Evolutionary conservation across 2,797 vertebrate species (phyloP).

Genomic region (Eulemur albifrons): DNA sequence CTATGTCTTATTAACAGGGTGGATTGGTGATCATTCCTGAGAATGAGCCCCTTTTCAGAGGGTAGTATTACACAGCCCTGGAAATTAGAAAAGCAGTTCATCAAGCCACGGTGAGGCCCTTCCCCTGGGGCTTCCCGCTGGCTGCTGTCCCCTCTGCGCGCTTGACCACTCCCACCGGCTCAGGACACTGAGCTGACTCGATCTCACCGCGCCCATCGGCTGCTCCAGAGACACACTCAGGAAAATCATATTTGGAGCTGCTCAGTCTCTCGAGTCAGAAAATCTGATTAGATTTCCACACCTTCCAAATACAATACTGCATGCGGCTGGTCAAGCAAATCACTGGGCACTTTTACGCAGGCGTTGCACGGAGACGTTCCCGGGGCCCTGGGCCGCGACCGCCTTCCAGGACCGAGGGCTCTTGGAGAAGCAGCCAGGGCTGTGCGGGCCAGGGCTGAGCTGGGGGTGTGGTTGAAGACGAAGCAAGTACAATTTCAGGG

Average conservation of each 20-base stretch:
- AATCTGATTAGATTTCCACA: slow-evolving; percentile 68
- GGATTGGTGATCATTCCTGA: background rate
- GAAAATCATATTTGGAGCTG: slow-evolving; percentile 27
- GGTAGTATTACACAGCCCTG: background rate
- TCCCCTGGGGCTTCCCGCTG: background rate
- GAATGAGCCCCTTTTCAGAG: background rate
- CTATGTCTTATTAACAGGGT: background rate
- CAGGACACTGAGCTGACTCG: background rate
- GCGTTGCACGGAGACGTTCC: slow-evolving; percentile 61
- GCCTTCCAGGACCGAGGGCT: background rate
- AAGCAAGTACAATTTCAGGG: background rate
- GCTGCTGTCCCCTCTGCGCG: too few relatives aligned
- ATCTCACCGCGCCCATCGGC: background rate
- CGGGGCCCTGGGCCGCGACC: background rate
- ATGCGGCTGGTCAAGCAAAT: slow-evolving; percentile 58
- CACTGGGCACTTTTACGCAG: slow-evolving; percentile 61
- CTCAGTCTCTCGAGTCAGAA: background rate
- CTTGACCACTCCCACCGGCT: background rate
- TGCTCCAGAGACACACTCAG: background rate
- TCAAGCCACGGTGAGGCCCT: background rate
- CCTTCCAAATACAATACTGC: slow-evolving; percentile 68
- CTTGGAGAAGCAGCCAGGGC: background rate
- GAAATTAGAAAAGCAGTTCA: background rate
- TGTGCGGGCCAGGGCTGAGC: background rate
- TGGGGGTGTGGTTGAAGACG: background rate